Base-by-base conservation (phyloP, 2,888 invertebrate species). In the Chesias legatella region DNA sequence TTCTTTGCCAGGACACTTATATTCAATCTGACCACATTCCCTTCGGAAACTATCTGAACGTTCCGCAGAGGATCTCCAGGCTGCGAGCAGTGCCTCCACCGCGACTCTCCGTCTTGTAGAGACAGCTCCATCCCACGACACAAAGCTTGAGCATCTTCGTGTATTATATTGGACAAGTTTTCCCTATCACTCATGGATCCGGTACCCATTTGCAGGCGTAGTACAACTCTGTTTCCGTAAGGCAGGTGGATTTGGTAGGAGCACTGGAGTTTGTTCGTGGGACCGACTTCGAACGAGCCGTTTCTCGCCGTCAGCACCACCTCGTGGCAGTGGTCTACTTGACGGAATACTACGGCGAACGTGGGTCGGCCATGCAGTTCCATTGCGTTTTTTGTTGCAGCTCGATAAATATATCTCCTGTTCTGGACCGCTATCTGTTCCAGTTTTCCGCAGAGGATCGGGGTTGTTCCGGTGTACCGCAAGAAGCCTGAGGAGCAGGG, bases 321-420 rank as follows among this genome's bases (percentile, higher is more conserved):
- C 70, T 93, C 92, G 68, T 93, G 92, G 61, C 94, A 94, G 67
- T 91, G 91, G 76, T 94, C 93, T 43, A 93, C 93, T 58, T 91
- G 77, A 64, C 90, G 91, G 80, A 91, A 93, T 58, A 82, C 84
- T 60, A 92, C 88, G 69, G 90, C 89, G 86, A 93, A 93, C 73
- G 91, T 89, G 41, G 92, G 92, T 69, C 88, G 88, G 48, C 91
- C 92, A 60, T 90, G 90, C 39, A 92, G 75, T 60, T 89, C 90
- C 49, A 93, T 82, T 3, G 89, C 90, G 48, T 79, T 83, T 48
- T 88, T 88, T 17, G 90, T 88, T 38, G 67, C 51, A 1, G 73
- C 58, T 9, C 90, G 90, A 69, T 93, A 92, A 30, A 93, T 77
- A 48, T 73, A 76, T 51, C 86, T 89, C 48, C 92, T 88, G 59